Evolutionary conservation across 2,113 vertebrate species (phyloP), one percentile per base, ranked within the genome.

Genomic region (Acanthisitta chloris): DNA sequence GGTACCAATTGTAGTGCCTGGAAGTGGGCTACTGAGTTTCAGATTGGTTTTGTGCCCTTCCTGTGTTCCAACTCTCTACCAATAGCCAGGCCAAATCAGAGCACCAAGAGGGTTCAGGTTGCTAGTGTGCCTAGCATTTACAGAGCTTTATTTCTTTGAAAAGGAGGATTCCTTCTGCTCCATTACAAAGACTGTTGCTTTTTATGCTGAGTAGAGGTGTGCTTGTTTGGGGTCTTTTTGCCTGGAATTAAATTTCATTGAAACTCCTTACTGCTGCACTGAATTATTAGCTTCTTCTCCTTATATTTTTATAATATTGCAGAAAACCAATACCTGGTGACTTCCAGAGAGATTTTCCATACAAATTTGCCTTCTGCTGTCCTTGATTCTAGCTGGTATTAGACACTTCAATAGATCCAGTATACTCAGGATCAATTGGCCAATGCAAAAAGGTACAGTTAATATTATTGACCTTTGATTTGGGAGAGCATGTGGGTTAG

Each of bases 41-140:
- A 31, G 54, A 17, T 28, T 86, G 0, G 0, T n/a, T 62, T 62
- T 76, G 51, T 2, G 4, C 17, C 54, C 26, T 43, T 73, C 24
- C 43, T 86, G 52, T 81, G 20, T 86, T 78, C 57, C 49, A 52
- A 28, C 25, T 64, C 36, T 54, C 8, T 57, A 26, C 6, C 1
- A 1, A 10, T 8, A 28, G 12, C 0, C 1, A 67, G 12, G 14
- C 31, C 28, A 5, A 69, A 19, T 40, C 21, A 40, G 48, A 62
- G 14, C 33, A 54, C 13, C 0, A 0, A 12, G 24, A 26, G 12
- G 12, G 6, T 72, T 80, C 38, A 36, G 26, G 4, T 1, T 73
- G 16, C 24, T 14, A 2, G 49, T 3, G 8, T 36, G 13, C 11
- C 52, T 14, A 33, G 17, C 12, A 58, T 40, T 72, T 86, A 25